A percentile compares a stretch with the other conserved stretches of the same genome.
These are phyloP conservation scores for Trichoplusia ni DNA, from an alignment of 1,140 invertebrate genomes.

Conservation along the genomic window DNA sequence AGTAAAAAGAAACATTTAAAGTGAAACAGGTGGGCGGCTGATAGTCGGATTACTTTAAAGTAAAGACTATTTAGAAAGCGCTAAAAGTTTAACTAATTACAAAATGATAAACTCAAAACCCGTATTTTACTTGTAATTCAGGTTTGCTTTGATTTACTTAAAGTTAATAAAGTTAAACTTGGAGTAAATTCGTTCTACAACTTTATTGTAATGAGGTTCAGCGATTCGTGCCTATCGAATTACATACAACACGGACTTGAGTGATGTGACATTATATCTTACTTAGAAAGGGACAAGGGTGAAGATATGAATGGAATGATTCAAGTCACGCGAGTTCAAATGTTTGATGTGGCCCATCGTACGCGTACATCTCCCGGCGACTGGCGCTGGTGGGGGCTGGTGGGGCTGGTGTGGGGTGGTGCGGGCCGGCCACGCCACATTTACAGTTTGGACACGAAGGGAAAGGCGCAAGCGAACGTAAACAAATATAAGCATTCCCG, in stretches of 20 bases:
- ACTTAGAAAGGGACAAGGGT: conserved; percentile 6
- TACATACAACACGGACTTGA: background rate
- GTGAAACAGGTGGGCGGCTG: background rate
- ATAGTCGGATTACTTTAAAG: conserved; percentile 2
- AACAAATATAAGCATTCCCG: conserved; percentile 42
- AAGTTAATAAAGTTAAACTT: background rate
- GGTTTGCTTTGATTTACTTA: conserved; percentile 1
- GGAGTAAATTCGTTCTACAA: background rate
- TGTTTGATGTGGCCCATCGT: background rate
- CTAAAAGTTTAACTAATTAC: background rate
- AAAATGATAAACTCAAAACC: background rate
- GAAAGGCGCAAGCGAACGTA: conserved; percentile 33
- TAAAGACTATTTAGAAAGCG: background rate
- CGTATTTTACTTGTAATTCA: background rate
- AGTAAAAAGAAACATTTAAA: background rate
- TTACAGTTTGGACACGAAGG: conserved; percentile 34
- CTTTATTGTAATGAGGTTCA: background rate
- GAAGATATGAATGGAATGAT: conserved; percentile 22
- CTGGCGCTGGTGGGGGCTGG: background rate
- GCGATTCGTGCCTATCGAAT: background rate
- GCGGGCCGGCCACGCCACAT: conserved; percentile 28
- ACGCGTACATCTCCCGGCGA: conserved; percentile 8
- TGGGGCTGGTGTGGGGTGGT: background rate
- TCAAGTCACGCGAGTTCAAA: conserved; percentile 22
- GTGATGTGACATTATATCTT: conserved; percentile 11